Conservation (phyloP, 2,888 invertebrate species). For the Cosmopolites sordidus region DNA sequence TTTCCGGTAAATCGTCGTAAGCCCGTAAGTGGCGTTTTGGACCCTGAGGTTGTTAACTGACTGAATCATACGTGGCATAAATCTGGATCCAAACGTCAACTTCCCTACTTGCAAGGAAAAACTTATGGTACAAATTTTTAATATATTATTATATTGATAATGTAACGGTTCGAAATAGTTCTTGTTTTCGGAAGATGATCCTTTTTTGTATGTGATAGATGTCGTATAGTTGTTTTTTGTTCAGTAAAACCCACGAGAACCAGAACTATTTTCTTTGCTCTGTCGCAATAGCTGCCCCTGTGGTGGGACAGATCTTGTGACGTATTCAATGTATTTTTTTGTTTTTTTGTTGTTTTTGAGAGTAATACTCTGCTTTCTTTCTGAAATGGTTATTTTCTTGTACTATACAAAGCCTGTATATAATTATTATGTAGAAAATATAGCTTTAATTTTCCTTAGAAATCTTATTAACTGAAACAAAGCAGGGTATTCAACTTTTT, state of each 20-base stretch:
- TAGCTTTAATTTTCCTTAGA: constrained; percentile 19
- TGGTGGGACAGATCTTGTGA: too few relatives aligned
- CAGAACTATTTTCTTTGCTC: too few relatives aligned
- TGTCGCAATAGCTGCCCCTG: too few relatives aligned
- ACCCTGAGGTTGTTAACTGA: too few relatives aligned
- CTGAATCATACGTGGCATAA: too few relatives aligned
- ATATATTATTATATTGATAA: neutral
- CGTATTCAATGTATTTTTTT: too few relatives aligned
- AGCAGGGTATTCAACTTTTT: constrained; percentile 23
- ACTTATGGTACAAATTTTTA: neutral
- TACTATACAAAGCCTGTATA: constrained; percentile 12
- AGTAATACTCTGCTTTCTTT: constrained; percentile 24
- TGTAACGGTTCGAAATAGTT: neutral
- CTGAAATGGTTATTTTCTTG: constrained; percentile 2
- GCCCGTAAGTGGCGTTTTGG: too few relatives aligned
- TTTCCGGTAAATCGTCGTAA: too few relatives aligned
- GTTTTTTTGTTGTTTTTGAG: neutral
- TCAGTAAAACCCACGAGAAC: too few relatives aligned
- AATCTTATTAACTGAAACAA: constrained; percentile 14
- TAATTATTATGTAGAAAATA: constrained; percentile 19
- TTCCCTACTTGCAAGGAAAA: too few relatives aligned
- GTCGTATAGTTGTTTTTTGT: neutral
- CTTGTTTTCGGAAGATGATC: neutral
- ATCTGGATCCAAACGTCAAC: too few relatives aligned
- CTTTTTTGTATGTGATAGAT: neutral